These are phyloP conservation scores for Heliconius hewitsoni DNA, from an alignment of 1,140 invertebrate species.

Conservation along the genomic window DNA sequence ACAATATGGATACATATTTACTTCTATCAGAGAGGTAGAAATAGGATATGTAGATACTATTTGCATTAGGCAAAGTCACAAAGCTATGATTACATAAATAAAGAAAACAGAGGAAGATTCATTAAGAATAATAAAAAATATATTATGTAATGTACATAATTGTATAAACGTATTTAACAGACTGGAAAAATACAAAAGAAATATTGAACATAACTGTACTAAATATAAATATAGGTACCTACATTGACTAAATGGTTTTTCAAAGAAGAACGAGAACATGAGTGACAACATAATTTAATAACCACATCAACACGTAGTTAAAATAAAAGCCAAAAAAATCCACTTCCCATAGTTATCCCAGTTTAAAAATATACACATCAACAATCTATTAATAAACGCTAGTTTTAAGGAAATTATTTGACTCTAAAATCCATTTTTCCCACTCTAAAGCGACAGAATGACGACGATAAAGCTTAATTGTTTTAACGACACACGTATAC, in stretches of 20 bases:
- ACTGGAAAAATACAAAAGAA: background rate
- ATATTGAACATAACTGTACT: background rate
- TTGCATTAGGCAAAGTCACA: too few species aligned
- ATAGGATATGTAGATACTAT: too few species aligned
- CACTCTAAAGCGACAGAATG: slow-evolving; percentile 53
- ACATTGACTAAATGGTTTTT: too few species aligned
- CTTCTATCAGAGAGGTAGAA: too few species aligned
- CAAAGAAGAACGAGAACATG: background rate
- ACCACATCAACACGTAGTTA: background rate
- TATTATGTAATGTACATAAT: too few species aligned
- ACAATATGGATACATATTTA: too few species aligned
- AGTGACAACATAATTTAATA: background rate
- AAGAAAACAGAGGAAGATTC: too few species aligned
- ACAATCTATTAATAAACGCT: slow-evolving; percentile 31
- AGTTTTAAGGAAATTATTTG: slow-evolving; percentile 35
- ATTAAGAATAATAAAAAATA: too few species aligned
- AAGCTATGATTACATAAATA: too few species aligned
- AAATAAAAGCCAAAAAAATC: background rate
- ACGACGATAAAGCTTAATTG: slow-evolving; percentile 60
- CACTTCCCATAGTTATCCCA: background rate
- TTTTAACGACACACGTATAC: slow-evolving; percentile 59
- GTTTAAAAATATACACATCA: slow-evolving; percentile 22
- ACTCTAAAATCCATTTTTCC: slow-evolving; percentile 40
- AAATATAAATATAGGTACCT: too few species aligned
- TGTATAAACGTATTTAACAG: too few species aligned